A percentile compares a stretch with the other conserved stretches of the same genome.
Evolutionary conservation across 2,797 vertebrate species (phyloP).

Genomic region (Halcyon smyrnensis): DNA sequence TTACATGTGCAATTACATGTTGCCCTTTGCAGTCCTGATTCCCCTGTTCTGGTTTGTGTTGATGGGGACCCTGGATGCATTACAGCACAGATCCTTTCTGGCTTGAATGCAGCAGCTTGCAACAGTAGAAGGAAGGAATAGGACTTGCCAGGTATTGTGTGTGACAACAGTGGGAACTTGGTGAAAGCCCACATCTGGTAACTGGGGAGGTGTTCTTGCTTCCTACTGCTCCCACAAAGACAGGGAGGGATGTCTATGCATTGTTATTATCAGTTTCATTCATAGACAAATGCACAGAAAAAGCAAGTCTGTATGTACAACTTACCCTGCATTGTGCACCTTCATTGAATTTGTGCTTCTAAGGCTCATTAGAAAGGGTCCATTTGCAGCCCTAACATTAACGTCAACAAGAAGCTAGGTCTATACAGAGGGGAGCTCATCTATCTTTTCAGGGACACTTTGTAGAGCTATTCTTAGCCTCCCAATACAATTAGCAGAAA

Average conservation of each 20-base stretch:
- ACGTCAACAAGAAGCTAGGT: not conserved
- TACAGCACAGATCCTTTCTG: accelerated
- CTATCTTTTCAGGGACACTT: not conserved
- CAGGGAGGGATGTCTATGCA: too few relatives aligned
- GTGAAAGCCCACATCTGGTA: not conserved
- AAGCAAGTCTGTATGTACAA: not conserved
- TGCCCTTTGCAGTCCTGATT: not conserved
- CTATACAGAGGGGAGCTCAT: not conserved
- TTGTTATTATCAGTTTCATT: not conserved
- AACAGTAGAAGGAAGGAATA: not conserved
- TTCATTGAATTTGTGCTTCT: not conserved
- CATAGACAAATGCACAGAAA: not conserved
- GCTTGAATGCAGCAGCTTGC: accelerated
- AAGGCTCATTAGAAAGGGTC: not conserved
- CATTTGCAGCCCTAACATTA: not conserved
- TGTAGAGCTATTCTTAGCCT: not conserved
- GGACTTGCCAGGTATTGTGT: not conserved
- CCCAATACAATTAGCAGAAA: not conserved
- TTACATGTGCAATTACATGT: too few relatives aligned
- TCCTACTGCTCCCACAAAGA: not conserved
- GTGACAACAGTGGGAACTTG: not conserved
- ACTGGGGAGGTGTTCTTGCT: not conserved
- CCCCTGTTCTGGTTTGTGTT: not conserved
- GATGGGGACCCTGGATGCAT: not conserved
- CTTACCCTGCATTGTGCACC: not conserved